Base-by-base conservation (phyloP, 2,797 vertebrate genomes). In the Gadopsis marmoratus region DNA sequence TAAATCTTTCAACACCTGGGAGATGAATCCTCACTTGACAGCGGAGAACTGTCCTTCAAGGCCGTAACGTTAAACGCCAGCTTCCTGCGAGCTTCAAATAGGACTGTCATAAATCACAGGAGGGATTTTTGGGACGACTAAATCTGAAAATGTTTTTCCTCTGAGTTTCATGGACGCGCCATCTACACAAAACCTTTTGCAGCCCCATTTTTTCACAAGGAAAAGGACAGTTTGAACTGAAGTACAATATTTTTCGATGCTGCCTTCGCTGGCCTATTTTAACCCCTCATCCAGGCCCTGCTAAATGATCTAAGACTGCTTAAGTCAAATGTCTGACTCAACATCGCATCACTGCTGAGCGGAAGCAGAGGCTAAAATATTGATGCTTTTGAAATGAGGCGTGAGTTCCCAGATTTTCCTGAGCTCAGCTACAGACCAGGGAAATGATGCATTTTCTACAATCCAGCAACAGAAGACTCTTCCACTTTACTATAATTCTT, bases 341-440 rank as follows among this genome's bases (percentile, higher is more conserved):
- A 86, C 87, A 58, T 65, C 78, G 69, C 74, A 76, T 89, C 90
- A 90, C 81, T 23, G 78, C 76, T 50, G 58, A 87, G 83, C 74
- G 85, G 86, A 89, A 86, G 76, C 74, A 29, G 79, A 70, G 79
- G 48, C 71, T 93, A 9, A 92, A 94, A 93, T 93, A 93, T 91
- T 91, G 83, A 94, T 91, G 89, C 84, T 76, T 84, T 89, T n/a
- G 82, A 85, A 90, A 91, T 79, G 79, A 91, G 77, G 72, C 78
- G 23, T 83, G 74, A 87, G 79, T 55, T 86, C 72, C 76, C 60
- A 78, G 74, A 83, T 76, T 81, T 66, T 16, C 51, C 45, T 76
- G 66, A 9, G n/a, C 74, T 76, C 23, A 48, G 75, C 64, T 70
- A 5, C 63, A 78, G 70, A 68, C 31, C 33, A 35, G 43, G 58